Evolutionary conservation across 2,888 invertebrate genomes (phyloP), one percentile per base, ranked within the genome.

Genomic region (Nomada ferruginata): DNA sequence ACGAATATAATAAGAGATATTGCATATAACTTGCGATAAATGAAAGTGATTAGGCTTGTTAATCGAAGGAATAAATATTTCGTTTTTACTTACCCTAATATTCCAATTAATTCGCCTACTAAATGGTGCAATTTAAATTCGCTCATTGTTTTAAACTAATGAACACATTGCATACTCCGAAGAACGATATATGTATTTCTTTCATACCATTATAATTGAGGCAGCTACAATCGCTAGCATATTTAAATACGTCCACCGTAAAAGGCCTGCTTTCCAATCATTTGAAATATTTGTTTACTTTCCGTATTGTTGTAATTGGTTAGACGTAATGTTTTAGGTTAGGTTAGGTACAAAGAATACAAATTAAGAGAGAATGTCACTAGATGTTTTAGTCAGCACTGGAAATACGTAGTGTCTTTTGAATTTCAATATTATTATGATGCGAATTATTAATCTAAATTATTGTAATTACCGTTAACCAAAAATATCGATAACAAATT

Each of bases 121-220:
- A 93, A 86, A 85, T 92, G 92, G 78, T 93, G 92, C 29, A 93
- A 78, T 75, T 92, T 93, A 85, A 93, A 93, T 88, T 93, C 93
- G 83, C 93, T 93, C 93, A 93, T 93, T 85, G 79, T 87, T 77
- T 23, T 53, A 57, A 50, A 55, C 7, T 36, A 61, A 44, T 50
- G 57, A 61, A 57, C 29, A 61, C n/a, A 44, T 57, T 66, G 64
- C 60, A 55, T 65, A 57, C 11, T 57, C 18, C 50, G 2, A 29
- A 64, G 18, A 81, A 59, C 26, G 23, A 26, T 20, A 36, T 15
- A 26, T 3, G 60, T 59, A 72, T 60, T 65, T 18, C 10, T 53
- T 63, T 57, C 52, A n/a, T 4, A 47, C 7, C 42, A 65, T n/a
- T 23, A 23, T 5, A n/a, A 42, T 42, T n/a, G 1, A 20, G 11